A percentile compares a stretch with the other conserved stretches of the same genome.
Conservation (phyloP, 2,113 vertebrate genomes). For the Grantiella picta region DNA sequence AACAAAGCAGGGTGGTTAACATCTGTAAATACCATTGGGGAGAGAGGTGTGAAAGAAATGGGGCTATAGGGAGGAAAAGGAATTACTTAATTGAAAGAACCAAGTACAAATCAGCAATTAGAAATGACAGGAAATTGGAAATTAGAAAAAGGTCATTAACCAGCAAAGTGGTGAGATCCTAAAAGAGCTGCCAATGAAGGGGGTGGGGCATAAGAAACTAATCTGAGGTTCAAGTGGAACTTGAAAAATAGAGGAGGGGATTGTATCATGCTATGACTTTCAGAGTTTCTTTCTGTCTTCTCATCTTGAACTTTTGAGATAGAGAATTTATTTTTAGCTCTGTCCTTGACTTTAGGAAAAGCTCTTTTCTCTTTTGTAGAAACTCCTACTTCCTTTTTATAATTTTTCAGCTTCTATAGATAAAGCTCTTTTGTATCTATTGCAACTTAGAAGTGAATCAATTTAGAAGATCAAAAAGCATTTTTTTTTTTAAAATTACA, state of each 20-base stretch:
- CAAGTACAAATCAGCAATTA: conserved; percentile 2
- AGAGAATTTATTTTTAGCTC: not conserved
- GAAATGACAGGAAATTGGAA: conserved; percentile 28
- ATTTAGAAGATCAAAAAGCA: not conserved
- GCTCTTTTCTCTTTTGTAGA: not conserved
- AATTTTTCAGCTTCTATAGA: not conserved
- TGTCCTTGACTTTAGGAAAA: not conserved
- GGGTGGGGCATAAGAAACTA: not conserved
- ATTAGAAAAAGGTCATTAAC: not conserved
- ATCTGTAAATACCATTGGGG: not conserved
- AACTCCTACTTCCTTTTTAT: not conserved
- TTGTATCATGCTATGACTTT: not conserved
- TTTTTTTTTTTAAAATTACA: not conserved
- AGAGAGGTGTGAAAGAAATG: not conserved
- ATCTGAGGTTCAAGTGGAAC: not conserved
- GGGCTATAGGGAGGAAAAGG: not conserved
- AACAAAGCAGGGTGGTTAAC: not conserved
- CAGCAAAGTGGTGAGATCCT: not conserved
- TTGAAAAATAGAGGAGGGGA: not conserved
- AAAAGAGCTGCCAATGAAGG: not conserved
- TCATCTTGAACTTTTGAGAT: not conserved
- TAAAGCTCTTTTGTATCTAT: not conserved
- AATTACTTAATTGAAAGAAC: conserved; percentile 12
- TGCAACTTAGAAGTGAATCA: not conserved
- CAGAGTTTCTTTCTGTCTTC: not conserved